Base-by-base conservation (phyloP, 1,140 invertebrate genomes). In the Drosophila carrolli region DNA sequence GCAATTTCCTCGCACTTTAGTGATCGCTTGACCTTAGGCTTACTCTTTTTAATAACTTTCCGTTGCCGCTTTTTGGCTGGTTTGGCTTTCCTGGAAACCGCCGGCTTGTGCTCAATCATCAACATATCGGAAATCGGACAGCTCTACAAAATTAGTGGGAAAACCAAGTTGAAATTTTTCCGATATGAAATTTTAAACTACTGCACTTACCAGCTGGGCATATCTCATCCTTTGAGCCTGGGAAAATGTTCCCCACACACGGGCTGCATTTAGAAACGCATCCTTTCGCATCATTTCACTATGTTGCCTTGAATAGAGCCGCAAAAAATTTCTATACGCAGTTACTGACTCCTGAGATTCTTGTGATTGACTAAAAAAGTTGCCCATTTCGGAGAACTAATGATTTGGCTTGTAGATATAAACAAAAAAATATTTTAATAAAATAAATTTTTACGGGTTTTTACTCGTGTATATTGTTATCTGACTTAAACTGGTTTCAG, bases 301-400 rank as follows among this genome's bases (percentile, higher is more conserved):
- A 16, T 66, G 66, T 0, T 55, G 27, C 4, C 13, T 14, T 4
- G 14, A 13, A 6, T 70, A 70, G 14, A 13, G 1, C 3, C 11
- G 10, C 13, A 66, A 9, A 9, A 66, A 70, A 16, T 70, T 70
- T 0, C 10, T 47, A 10, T 56, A 56, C 1, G 47, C 48, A 0
- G 11, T 0, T 0, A 46, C 23, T 0, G 40, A 9, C 1, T 40
- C 9, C 29, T 4, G 16, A 6, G 0, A 0, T 8, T 14, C 16
- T 10, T 35, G 3, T 10, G 19, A 11, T 11, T 6, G n/a, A 13
- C 16, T 8, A 3, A 10, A 7, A 32, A 10, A 0, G 1, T 23
- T 35, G 10, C 61, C 61, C 62, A 67, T 70, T 0, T 13, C n/a
- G 0, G 6, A 11, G 35, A 35, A 35, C 48, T 16, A 4, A 7